Evolutionary conservation across 2,797 vertebrate species (phyloP).

Genomic region (Manis pentadactyla): DNA sequence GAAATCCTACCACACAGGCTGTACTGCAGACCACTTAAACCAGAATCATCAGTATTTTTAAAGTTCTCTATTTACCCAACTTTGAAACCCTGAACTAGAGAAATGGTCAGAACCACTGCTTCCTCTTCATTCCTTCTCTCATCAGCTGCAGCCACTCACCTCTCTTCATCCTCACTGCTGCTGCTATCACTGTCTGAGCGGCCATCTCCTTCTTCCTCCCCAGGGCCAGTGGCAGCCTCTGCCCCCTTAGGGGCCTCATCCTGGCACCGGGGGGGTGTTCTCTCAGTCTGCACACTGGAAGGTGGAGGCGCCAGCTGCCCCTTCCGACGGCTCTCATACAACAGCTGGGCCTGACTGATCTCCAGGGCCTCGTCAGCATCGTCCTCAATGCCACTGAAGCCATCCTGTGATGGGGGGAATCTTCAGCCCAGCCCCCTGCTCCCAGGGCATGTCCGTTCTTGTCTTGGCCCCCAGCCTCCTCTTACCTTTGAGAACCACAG

Average conservation of each 20-base stretch:
- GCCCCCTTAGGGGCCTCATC: not conserved
- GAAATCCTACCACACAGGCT: not conserved
- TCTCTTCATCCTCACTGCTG: slow-evolving; percentile 89
- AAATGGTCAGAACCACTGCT: not conserved
- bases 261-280: not conserved
- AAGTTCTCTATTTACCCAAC: not conserved
- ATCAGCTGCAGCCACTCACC: slow-evolving; percentile 83
- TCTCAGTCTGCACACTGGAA: not conserved
- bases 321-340: slow-evolving; percentile 71
- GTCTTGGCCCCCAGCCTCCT: not conserved
- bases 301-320: not conserved
- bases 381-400: slow-evolving; percentile 93
- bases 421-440: not conserved
- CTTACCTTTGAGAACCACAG: slow-evolving; percentile 97
- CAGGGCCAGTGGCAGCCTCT: not conserved
- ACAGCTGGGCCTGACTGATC: slow-evolving; percentile 90
- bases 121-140: not conserved
- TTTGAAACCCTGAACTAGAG: not conserved
- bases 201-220: slow-evolving; percentile 80
- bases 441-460: not conserved
- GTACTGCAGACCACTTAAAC: not conserved
- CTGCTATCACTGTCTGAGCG: slow-evolving; percentile 87
- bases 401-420: slow-evolving; percentile 85
- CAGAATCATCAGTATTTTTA: not conserved
- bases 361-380: slow-evolving; percentile 90